These are phyloP conservation scores for Artibeus jamaicensis DNA, from an alignment of 2,797 vertebrate species.

Conservation along the genomic window DNA sequence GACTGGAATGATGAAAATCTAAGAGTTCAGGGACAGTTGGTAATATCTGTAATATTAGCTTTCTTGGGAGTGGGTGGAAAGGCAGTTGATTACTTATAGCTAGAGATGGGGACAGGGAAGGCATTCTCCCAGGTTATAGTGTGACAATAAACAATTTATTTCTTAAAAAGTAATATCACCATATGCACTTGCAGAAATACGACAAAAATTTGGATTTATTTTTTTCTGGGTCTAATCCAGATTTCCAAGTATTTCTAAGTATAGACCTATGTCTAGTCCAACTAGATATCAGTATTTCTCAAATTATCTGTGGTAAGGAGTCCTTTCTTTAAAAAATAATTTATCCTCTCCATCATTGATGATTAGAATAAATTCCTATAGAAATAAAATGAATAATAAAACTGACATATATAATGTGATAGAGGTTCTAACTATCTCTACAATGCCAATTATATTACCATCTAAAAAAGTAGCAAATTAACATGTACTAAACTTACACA, in stretches of 20 bases:
- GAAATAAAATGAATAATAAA: neutral
- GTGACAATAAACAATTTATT: neutral
- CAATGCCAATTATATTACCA: neutral
- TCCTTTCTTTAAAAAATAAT: neutral
- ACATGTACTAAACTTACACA: neutral
- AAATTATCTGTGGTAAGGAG: neutral
- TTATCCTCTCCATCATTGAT: neutral
- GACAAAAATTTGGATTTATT: neutral
- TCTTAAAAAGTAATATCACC: neutral
- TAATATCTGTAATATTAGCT: neutral
- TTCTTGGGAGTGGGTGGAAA: neutral
- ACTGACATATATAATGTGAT: neutral
- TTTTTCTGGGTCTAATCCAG: neutral
- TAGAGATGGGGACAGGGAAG: neutral
- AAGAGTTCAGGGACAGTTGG: neutral
- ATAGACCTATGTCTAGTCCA: neutral
- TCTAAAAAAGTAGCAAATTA: neutral
- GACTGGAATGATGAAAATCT: neutral
- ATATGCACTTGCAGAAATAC: neutral
- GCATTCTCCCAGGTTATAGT: neutral
- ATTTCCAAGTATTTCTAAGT: neutral
- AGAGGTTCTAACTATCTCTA: neutral
- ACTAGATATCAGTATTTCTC: neutral
- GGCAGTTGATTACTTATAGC: neutral
- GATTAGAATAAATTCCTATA: neutral